Percentiles rank a stretch among this genome's conserved stretches.
These are phyloP conservation scores for Lypha dubia DNA, from an alignment of 2,888 invertebrate genomes.

Conservation along the genomic window DNA sequence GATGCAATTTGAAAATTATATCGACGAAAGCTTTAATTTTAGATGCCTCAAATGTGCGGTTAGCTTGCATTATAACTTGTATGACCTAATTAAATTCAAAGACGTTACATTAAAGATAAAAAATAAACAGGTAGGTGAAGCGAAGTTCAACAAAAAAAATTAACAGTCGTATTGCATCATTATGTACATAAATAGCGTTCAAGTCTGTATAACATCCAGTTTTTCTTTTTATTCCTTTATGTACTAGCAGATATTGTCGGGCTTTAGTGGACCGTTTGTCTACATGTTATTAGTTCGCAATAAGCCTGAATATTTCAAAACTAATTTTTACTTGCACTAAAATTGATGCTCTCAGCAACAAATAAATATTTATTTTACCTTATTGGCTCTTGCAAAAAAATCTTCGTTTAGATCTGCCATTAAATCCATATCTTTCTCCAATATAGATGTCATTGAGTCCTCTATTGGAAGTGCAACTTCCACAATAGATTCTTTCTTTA, in stretches of 20 bases:
- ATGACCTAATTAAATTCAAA: constrained; percentile 72
- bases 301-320: neutral
- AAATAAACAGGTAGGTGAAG: neutral
- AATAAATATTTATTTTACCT: constrained; percentile 35
- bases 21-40: constrained; percentile 78
- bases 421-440: constrained; percentile 77
- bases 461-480: constrained; percentile 67
- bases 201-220: too few species aligned
- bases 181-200: too few species aligned
- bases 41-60: constrained; percentile 76
- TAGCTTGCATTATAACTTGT: constrained; percentile 75
- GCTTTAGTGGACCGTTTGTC: too few species aligned
- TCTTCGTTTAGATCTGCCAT: constrained; percentile 76
- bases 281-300: too few species aligned
- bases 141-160: too few species aligned
- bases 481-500: constrained; percentile 53
- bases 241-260: too few species aligned
- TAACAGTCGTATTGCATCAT: too few species aligned
- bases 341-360: neutral
- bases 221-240: too few species aligned
- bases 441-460: constrained; percentile 70
- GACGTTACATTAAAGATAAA: neutral
- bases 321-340: neutral
- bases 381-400: constrained; percentile 76
- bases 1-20: constrained; percentile 77